Evolutionary conservation across 2,888 invertebrate species (phyloP), one percentile per base, ranked within the genome.

Genomic region (Eupeodes latifasciatus): DNA sequence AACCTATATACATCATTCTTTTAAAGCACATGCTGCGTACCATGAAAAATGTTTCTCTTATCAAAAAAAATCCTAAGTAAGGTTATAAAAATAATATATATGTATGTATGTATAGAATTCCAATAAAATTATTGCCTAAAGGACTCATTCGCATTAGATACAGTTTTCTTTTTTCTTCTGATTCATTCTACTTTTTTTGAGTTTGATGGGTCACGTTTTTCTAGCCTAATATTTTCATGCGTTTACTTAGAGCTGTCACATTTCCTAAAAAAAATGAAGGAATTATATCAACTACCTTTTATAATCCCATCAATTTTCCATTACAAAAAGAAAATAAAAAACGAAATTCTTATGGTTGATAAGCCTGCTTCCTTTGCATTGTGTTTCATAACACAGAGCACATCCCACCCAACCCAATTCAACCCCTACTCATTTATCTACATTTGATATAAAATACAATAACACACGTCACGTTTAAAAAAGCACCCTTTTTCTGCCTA

Each of bases 141-240:
- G n/a, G 47, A 59, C 71, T 71, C 71, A 55, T 36, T 55, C 71
- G 14, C 69, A 67, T 36, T 36, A 69, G 36, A 34, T 69, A 57
- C 47, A 55, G 19, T 9, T 40, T 40, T 40, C 1, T 40, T 40
- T 40, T 40, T 40, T 40, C 40, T 40, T 40, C 27, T 27, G 27
- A 27, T 27, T 40, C 40, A 7, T 59, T n/a, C 47, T 47, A 27
- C 27, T 36, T 16, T 36, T 36, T 47, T 47, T 47, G 14, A n/a
- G 4, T 12, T 11, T 47, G 47, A 72, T 59, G 19, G 44, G 59
- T 59, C 72, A 72, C 72, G 72, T 72, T 72, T 72, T 47, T 3
- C 7, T 27, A 34, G 44, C 34, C 72, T 59, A 57, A 72, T 72
- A 72, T 59, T 47, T 72, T 72, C 10, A 34, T 72, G n/a, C n/a